phyloP scores from a whole-genome alignment of 2,113 vertebrate genomes.

The Vulpes vulpes region DNA sequence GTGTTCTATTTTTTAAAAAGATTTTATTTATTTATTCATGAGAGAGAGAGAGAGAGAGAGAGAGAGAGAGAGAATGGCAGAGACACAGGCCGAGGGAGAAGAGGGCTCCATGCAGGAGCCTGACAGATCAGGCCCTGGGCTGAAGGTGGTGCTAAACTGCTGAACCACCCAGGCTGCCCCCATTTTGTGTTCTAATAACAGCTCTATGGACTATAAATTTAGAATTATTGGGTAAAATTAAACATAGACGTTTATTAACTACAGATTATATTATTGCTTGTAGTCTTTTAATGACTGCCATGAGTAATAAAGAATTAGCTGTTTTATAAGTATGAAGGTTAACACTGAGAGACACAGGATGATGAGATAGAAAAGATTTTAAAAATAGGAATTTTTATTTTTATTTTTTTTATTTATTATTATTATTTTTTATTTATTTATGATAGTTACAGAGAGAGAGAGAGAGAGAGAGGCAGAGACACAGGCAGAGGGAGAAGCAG shows the following conservation, averaged over 20 bases:
- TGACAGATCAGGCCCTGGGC: too few species aligned
- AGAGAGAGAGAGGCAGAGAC: too few species aligned
- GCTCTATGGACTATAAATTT: background rate
- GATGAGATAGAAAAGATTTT: background rate
- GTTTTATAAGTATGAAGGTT: background rate
- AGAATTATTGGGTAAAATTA: constrained; percentile 31
- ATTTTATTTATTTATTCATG: too few species aligned
- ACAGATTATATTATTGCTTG: background rate
- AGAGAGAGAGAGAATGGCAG: too few species aligned
- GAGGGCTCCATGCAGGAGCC: too few species aligned
- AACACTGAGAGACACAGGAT: background rate
- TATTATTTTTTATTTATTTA: too few species aligned
- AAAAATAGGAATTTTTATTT: background rate
- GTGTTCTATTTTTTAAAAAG: background rate
- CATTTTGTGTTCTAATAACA: constrained; percentile 34
- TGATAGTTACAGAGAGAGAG: too few species aligned
- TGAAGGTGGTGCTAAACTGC: too few species aligned
- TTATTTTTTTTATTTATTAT: too few species aligned
- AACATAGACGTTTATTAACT: constrained; percentile 20
- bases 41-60: too few species aligned
- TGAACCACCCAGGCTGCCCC: background rate
- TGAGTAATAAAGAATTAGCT: background rate
- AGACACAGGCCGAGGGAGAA: too few species aligned
- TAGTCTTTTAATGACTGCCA: background rate
- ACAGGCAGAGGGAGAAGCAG: too few species aligned